These are phyloP conservation scores for Lochmaea capreae DNA, from an alignment of 2,888 invertebrate species.

Conservation along the genomic window DNA sequence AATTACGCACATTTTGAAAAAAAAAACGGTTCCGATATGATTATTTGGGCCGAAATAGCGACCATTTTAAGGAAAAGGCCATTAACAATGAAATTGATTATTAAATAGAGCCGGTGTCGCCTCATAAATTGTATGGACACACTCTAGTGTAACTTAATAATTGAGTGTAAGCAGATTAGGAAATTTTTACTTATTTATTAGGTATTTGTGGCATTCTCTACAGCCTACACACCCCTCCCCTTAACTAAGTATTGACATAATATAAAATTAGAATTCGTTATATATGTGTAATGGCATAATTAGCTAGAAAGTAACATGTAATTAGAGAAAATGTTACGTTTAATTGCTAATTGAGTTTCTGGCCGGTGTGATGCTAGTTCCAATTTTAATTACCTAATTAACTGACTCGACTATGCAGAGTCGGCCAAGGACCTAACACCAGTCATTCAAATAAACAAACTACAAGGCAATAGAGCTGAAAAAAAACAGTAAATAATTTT, in stretches of 20 bases:
- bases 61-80: too few relatives aligned
- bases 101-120: too few relatives aligned
- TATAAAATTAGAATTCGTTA: slow-evolving; percentile 48
- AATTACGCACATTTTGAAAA: too few relatives aligned
- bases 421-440: slow-evolving; percentile 36
- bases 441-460: neutral
- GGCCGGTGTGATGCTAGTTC: slow-evolving; percentile 68
- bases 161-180: too few relatives aligned
- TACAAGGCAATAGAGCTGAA: neutral
- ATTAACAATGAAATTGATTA: too few relatives aligned
- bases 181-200: too few relatives aligned
- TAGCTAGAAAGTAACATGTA: slow-evolving; percentile 69
- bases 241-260: slow-evolving; percentile 41
- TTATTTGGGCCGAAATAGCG: too few relatives aligned
- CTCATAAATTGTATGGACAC: too few relatives aligned
- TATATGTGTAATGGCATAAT: slow-evolving; percentile 61
- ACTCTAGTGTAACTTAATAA: too few relatives aligned
- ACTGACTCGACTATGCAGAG: slow-evolving; percentile 63
- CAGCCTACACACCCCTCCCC: neutral
- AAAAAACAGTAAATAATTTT: too few relatives aligned
- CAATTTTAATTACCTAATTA: slow-evolving; percentile 73
- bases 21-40: too few relatives aligned
- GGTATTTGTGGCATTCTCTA: too few relatives aligned
- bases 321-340: slow-evolving; percentile 72
- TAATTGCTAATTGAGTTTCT: slow-evolving; percentile 73